Percentiles rank a stretch among this genome's conserved stretches.
Conservation (phyloP, 1,140 invertebrate genomes). For the Penaeus vannamei region DNA sequence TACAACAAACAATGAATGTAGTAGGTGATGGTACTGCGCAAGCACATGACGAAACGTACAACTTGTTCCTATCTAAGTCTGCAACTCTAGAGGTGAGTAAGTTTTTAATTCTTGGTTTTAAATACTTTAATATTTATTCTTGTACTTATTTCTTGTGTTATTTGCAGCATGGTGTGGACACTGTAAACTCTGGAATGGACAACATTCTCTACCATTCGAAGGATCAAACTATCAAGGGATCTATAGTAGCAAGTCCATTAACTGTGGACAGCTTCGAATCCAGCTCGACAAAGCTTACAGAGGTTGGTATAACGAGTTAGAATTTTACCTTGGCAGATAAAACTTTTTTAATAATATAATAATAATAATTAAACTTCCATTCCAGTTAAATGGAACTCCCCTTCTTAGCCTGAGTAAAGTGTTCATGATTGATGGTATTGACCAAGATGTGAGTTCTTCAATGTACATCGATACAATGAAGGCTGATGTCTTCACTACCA, state of each 20-base stretch:
- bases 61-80: background rate
- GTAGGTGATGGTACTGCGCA: too few species aligned
- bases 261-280: background rate
- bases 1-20: background rate
- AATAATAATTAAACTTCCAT: too few species aligned
- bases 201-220: background rate
- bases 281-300: background rate
- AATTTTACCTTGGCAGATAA: too few species aligned
- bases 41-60: background rate
- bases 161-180: background rate
- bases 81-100: background rate
- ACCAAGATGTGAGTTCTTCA: background rate
- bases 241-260: background rate
- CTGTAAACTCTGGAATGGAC: background rate
- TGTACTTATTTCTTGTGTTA: background rate
- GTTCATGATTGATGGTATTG: conserved; percentile 24
- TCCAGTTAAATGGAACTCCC: conserved; percentile 20
- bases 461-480: background rate
- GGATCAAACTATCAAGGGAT: conserved; percentile 1
- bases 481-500: background rate
- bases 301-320: conserved; percentile 19
- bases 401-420: background rate
- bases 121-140: background rate
- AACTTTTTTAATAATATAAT: too few species aligned
- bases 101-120: background rate